Conservation (phyloP, 2,113 vertebrate genomes). For the Calypte anna region DNA sequence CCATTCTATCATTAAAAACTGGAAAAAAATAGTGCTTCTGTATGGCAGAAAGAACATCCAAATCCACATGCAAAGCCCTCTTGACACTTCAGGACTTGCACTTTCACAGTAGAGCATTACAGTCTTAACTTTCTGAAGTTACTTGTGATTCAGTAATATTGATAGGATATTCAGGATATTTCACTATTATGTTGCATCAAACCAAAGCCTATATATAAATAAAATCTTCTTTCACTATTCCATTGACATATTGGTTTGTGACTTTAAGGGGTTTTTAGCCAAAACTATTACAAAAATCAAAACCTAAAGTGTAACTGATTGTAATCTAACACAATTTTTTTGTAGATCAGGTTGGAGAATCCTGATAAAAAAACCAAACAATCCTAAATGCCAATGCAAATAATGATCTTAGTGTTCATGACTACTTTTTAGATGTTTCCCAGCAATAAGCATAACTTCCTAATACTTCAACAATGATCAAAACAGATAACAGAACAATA, state of each 20-base stretch:
- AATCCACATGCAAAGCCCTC: neutral
- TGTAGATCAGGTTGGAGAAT: neutral
- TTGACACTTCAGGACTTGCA: neutral
- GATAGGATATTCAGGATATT: neutral
- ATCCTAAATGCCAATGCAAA: neutral
- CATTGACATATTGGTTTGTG: neutral
- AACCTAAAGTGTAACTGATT: neutral
- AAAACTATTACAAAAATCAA: neutral
- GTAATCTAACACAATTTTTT: neutral
- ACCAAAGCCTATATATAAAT: neutral
- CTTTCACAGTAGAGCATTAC: neutral
- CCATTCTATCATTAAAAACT: neutral
- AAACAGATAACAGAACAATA: neutral
- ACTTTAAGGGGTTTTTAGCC: neutral
- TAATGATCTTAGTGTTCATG: neutral
- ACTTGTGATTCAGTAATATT: neutral
- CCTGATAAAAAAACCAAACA: neutral
- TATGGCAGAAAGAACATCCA: neutral
- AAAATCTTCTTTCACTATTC: neutral
- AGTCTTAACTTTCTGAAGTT: neutral
- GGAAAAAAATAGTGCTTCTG: neutral
- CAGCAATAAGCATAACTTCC: neutral
- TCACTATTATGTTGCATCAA: neutral
- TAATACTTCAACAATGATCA: neutral
- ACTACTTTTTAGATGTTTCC: constrained; percentile 2